phyloP scores from a whole-genome alignment of 1,140 invertebrate species.

The Camponotus vicinus region DNA sequence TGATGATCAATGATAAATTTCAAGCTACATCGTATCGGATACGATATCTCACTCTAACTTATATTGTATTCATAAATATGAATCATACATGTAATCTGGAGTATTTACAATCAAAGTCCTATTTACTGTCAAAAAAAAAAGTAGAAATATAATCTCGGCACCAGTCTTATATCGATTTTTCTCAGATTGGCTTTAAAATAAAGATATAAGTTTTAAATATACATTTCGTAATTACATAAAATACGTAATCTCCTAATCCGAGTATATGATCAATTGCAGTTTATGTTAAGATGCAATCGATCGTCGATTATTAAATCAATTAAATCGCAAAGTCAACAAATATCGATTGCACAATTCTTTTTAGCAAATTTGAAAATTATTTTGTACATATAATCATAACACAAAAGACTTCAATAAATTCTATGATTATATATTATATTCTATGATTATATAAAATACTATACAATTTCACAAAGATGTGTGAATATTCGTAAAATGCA shows the following conservation, averaged over 20 bases:
- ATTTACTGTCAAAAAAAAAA: neutral
- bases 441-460: constrained; percentile 13
- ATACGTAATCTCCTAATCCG: constrained; percentile 2
- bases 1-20: constrained; percentile 13
- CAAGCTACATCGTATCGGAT: neutral
- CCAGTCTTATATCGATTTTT: constrained; percentile 8
- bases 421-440: neutral
- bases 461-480: constrained; percentile 4
- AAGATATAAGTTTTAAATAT: constrained; percentile 4
- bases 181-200: neutral
- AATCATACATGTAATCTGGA: neutral
- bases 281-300: neutral
- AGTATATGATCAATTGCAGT: neutral
- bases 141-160: constrained; percentile 23
- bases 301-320: neutral
- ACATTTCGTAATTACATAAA: neutral
- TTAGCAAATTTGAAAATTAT: neutral
- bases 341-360: constrained; percentile 1
- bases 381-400: neutral
- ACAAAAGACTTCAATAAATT: neutral
- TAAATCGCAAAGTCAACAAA: neutral
- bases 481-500: neutral
- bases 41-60: constrained; percentile 23
- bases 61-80: too few species aligned
- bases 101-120: constrained; percentile 20